These are phyloP conservation scores for Neoniphon sammara DNA, from an alignment of 2,797 vertebrate species.

Conservation along the genomic window DNA sequence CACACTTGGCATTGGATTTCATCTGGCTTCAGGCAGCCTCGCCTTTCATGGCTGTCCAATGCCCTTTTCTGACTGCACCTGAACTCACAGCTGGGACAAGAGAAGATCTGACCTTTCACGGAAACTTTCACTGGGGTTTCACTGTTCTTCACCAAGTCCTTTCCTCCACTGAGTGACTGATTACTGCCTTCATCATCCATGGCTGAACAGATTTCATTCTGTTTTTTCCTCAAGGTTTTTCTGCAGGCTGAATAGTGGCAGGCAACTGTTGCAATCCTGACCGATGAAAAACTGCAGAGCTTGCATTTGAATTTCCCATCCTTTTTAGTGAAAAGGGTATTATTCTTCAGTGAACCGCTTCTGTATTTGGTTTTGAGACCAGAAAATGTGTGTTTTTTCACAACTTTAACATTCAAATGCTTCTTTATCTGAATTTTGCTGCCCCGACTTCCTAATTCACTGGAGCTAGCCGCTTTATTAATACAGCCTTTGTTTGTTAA, in stretches of 20 bases:
- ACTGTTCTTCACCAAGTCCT: not conserved
- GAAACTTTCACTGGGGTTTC: constrained; percentile 7
- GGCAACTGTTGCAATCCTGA: constrained; percentile 83
- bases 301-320: constrained; percentile 87
- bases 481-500: not conserved
- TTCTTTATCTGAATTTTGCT: constrained; percentile 2
- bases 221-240: constrained; percentile 41
- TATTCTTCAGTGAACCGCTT: not conserved
- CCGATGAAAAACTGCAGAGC: constrained; percentile 86
- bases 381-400: constrained; percentile 9
- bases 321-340: constrained; percentile 40
- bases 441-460: not conserved
- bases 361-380: not conserved
- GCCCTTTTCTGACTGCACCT: constrained; percentile 87
- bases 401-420: not conserved
- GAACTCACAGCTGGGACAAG: constrained; percentile 88
- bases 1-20: constrained; percentile 85
- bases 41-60: constrained; percentile 84
- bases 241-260: constrained; percentile 81
- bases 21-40: constrained; percentile 82
- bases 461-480: not conserved
- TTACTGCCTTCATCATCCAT: constrained; percentile 20
- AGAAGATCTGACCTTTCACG: constrained; percentile 69
- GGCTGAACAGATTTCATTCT: constrained; percentile 24
- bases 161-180: not conserved